Evolutionary conservation across 2,888 invertebrate species (phyloP).

Genomic region (Philonicus albiceps): DNA sequence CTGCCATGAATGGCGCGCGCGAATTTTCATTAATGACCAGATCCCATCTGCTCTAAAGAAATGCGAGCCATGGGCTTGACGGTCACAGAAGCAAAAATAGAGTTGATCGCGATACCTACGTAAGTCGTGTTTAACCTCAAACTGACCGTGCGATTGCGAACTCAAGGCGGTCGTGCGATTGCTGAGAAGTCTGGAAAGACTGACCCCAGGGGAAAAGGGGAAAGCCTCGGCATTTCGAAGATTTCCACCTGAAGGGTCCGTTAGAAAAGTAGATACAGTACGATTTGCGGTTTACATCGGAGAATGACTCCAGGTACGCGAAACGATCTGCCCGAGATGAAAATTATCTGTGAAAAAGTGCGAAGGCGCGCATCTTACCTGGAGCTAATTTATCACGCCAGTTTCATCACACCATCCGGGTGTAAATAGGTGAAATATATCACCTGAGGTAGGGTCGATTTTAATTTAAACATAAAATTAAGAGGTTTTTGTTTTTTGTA

Average conservation of each 20-base stretch:
- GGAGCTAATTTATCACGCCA: not conserved
- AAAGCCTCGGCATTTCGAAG: not conserved
- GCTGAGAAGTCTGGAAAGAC: not conserved
- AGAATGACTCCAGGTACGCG: not conserved
- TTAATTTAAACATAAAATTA: not conserved
- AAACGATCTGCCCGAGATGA: not conserved
- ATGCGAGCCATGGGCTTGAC: not conserved
- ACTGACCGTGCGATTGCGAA: not conserved
- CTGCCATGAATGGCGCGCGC: not conserved
- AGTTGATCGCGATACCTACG: not conserved
- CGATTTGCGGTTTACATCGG: not conserved
- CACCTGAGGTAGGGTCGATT: not conserved
- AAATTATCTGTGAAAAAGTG: not conserved
- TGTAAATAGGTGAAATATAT: not conserved
- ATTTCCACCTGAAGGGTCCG: not conserved
- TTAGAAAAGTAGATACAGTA: not conserved
- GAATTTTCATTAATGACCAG: not conserved
- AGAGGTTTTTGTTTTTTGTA: not conserved
- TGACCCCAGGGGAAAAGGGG: not conserved
- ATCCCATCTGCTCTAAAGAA: not conserved
- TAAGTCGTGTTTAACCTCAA: not conserved
- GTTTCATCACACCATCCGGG: not conserved
- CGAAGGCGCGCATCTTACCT: not conserved
- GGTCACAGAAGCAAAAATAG: not conserved
- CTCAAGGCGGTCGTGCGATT: not conserved